Evolutionary conservation across 2,888 invertebrate genomes (phyloP), one percentile per base, ranked within the genome.

Genomic region (Drosophila imparisetae): DNA sequence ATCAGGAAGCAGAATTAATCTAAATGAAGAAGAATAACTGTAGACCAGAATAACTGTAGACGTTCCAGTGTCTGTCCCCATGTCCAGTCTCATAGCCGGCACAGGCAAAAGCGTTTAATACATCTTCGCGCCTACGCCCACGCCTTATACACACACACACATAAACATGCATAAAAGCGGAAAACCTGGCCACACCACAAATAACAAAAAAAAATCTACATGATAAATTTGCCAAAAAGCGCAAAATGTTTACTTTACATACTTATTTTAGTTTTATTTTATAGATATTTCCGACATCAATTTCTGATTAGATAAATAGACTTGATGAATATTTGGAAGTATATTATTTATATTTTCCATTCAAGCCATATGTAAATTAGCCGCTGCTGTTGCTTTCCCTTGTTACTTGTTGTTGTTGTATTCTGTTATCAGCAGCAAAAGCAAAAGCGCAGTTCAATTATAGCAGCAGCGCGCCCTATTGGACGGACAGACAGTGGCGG

Each of bases 291-390:
- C 75, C 63, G 76, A 72, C 81, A 81, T 55, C 66, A 63, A 58
- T 66, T 66, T 50, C 65, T 63, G 81, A 81, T 79, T 79, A 81
- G 82, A 79, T 81, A 80, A 79, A 65, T 65, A 34, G 52, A 38
- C 76, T 80, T 87, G 82, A 87, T 82, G 73, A 74, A 69, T 71
- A 79, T 57, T 40, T 45, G 53, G 18, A n/a, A 13, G n/a, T 38
- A 27, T 54, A 27, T 54, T 66, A 49, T 57, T 66, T 42, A 55
- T 61, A 62, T 66, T 67, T 69, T 67, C 55, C 42, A 77, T 81
- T 66, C 71, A 59, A 83, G 79, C 87, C 87, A 86, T 86, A 86
- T 89, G 87, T 80, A 89, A 86, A 89, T 89, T 89, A 76, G 70
- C 67, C 67, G 55, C 57, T 60, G 62, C 70, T 66, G 55, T 29